phyloP scores from a whole-genome alignment of 2,888 invertebrate species.

The Adela reaumurella region DNA sequence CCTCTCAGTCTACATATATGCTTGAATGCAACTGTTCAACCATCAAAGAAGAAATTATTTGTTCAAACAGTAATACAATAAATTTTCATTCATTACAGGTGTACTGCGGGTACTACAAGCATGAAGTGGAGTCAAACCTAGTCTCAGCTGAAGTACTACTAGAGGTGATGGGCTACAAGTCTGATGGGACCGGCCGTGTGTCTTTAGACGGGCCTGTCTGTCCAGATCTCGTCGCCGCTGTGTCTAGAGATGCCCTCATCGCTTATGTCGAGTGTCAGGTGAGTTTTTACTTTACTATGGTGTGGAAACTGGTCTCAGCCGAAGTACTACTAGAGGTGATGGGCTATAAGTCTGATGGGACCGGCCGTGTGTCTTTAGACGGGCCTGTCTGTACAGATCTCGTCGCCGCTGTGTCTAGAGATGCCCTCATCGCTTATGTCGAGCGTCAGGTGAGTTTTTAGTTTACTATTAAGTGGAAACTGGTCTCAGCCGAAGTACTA shows the following conservation, averaged over 20 bases:
- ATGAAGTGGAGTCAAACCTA: constrained; percentile 79
- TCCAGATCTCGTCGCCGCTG: constrained; percentile 73
- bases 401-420: constrained; percentile 74
- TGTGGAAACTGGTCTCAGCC: constrained; percentile 70
- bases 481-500: constrained; percentile 72
- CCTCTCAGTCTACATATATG: too few relatives aligned
- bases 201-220: constrained; percentile 73
- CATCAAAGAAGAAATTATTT: too few relatives aligned
- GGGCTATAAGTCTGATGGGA: constrained; percentile 69
- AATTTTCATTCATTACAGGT: constrained; percentile 62
- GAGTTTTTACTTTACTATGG: constrained; percentile 11
- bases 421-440: constrained; percentile 81
- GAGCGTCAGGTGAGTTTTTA: constrained; percentile 54
- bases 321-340: constrained; percentile 75
- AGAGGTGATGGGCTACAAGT: constrained; percentile 78
- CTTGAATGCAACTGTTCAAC: too few relatives aligned
- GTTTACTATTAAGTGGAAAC: constrained; percentile 37
- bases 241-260: constrained; percentile 79
- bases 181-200: constrained; percentile 51
- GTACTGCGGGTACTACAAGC: constrained; percentile 85
- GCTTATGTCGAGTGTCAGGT: constrained; percentile 88
- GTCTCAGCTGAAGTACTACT: constrained; percentile 74
- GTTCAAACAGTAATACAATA: too few relatives aligned
- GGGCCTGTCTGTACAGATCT: constrained; percentile 80
- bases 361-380: constrained; percentile 58